Base-by-base conservation (phyloP, 2,888 invertebrate species). In the Leptopilina syphax region DNA sequence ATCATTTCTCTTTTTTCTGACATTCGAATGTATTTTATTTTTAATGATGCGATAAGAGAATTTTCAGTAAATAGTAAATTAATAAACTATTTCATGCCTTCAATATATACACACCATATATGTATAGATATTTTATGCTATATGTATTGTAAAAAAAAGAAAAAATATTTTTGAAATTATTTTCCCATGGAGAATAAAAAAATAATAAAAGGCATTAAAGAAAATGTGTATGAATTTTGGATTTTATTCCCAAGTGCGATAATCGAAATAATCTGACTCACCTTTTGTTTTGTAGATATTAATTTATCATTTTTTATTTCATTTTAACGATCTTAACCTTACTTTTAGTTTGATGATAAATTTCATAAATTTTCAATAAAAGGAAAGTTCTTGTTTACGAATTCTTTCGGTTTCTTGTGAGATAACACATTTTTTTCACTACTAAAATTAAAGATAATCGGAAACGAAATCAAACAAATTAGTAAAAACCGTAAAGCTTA, bases 271-370 rank as follows among this genome's bases (percentile, higher is more conserved):
- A 34, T 34, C 3, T 4, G 34, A 50, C 50, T 50, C 50, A 50
- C 50, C 50, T 1, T 34, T 34, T 34, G 34, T 34, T 34, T 34
- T 34, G 34, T 34, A 34, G 34, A 34, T 34, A 18, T 18, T 18
- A 34, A 4, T 44, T 44, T 44, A 44, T 44, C 5, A 50, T 9
- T 50, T 3, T 50, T 50, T 50, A 50, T 60, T 5, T 18, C 18
- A n/a, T 18, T 18, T 63, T 63, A 63, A 63, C 63, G 63, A 63
- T 63, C 63, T 24, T 63, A 63, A 63, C 63, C 63, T 63, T 24
- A 63, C 63, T 63, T 24, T 24, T 63, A 3, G 3, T 10, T 44
- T 50, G 10, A 1, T 63, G 9, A 18, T 18, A 18, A 18, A 18
- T 18, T 18, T 9, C 8, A 24, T 8, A 63, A 18, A 9, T 24